Conservation (phyloP, 2,113 vertebrate genomes). For the Rynchops niger region DNA sequence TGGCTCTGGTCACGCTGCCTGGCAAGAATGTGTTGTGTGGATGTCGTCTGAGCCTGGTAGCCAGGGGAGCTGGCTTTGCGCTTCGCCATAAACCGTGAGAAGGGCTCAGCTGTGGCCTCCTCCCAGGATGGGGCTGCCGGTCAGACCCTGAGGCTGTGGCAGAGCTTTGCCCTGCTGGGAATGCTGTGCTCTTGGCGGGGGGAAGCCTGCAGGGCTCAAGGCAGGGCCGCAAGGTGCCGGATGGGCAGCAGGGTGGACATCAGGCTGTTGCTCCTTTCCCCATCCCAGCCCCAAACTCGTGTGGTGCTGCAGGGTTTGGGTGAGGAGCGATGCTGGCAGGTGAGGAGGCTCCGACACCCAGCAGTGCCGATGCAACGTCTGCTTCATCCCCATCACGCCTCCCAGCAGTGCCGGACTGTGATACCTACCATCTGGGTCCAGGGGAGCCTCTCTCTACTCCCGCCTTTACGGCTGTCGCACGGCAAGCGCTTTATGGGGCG, state of each 20-base stretch:
- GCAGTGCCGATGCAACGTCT: accelerated
- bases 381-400: neutral
- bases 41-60: neutral
- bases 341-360: neutral
- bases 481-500: neutral
- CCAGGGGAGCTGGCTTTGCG: neutral
- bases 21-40: neutral
- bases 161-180: neutral
- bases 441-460: neutral
- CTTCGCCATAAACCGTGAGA: neutral
- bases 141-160: neutral
- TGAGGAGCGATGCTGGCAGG: neutral
- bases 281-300: neutral
- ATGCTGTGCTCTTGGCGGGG: neutral
- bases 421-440: neutral
- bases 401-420: too few relatives aligned
- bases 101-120: neutral
- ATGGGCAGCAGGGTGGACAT: neutral
- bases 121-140: neutral
- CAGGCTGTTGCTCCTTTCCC: neutral
- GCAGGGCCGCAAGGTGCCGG: neutral
- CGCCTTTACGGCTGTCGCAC: accelerated
- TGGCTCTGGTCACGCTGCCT: neutral
- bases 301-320: neutral
- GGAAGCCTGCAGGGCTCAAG: neutral